These are phyloP conservation scores for Drosophila takahashii DNA, from an alignment of 1,140 invertebrate genomes.

Conservation along the genomic window DNA sequence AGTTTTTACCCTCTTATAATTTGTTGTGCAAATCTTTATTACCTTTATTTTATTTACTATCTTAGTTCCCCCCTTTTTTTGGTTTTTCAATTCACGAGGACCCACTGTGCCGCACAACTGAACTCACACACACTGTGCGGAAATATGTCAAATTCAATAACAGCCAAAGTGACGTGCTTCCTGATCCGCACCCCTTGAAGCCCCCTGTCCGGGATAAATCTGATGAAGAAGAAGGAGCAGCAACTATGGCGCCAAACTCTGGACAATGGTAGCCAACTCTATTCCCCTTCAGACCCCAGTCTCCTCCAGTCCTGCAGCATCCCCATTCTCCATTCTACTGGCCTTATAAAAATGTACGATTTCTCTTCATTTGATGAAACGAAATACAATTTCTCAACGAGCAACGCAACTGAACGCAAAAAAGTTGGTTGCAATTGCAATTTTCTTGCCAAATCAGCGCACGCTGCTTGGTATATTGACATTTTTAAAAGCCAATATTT, in stretches of 20 bases:
- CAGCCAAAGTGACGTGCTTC: slow-evolving; percentile 60
- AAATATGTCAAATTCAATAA: slow-evolving; percentile 79
- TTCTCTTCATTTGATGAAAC: slow-evolving; percentile 83
- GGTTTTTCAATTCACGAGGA: not conserved
- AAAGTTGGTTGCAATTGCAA: slow-evolving; percentile 73
- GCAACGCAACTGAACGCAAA: slow-evolving; percentile 31
- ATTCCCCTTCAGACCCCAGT: slow-evolving; percentile 3
- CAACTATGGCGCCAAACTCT: slow-evolving; percentile 61
- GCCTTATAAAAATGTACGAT: slow-evolving; percentile 79
- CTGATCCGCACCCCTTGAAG: slow-evolving; percentile 12
- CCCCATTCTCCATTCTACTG: slow-evolving; percentile 41
- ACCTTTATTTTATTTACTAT: too few species aligned
- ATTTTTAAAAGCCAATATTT: slow-evolving; percentile 82
- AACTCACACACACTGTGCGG: slow-evolving; percentile 25
- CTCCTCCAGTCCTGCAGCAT: slow-evolving; percentile 6
- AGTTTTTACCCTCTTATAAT: too few species aligned
- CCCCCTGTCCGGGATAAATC: slow-evolving; percentile 12
- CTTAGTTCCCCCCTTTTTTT: not conserved
- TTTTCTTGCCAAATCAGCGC: slow-evolving; percentile 70
- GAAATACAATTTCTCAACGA: slow-evolving; percentile 81
- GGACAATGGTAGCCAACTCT: slow-evolving; percentile 58
- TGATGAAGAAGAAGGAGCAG: slow-evolving; percentile 22
- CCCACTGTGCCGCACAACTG: slow-evolving; percentile 15
- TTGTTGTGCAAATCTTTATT: too few species aligned
- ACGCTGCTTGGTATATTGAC: slow-evolving; percentile 69